Base-by-base conservation (phyloP, 2,797 vertebrate genomes). In the Rhynchonycteris naso region DNA sequence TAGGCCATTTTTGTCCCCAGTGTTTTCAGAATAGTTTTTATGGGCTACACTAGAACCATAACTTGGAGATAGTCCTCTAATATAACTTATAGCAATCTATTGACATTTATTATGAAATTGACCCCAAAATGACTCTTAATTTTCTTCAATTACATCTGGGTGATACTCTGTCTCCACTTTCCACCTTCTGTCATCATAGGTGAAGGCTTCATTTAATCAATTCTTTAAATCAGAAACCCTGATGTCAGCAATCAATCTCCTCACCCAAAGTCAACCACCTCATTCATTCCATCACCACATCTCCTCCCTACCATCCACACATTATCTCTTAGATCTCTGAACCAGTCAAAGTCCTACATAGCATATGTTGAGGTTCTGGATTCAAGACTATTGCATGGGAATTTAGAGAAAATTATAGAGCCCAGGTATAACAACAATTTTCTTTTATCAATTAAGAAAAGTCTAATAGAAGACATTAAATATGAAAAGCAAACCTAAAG, bases 401-500 rank as follows among this genome's bases (percentile, higher is more conserved):
- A 4, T 63, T 4, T 76, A 81, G 38, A 75, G 18, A 28, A 68
- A 71, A n/a, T 8, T n/a, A 0, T 12, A 66, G 1, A 54, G 18
- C 52, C 7, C 43, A 47, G 4, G 63, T 30, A 8, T 82, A 86
- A 56, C 16, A 47, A n/a, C n/a, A 58, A 7, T 47, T 38, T 68
- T 12, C 56, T 92, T 88, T 85, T 38, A 78, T 50, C 47, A 75
- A 19, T 38, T 86, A 54, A 90, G 24, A 66, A 90, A 89, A 68
- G 38, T 24, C 28, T 66, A 59, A 83, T 6, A 81, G 38, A 68
- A 50, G 47, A 78, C 16, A 84, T 28, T 59, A 66, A 69, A 61
- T 81, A 54, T 90, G 52, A 76, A 96, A 95, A 72, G 66, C 18
- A 87, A 85, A 90, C 19, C 10, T 90, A 13, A 91, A 93, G 33